phyloP scores from a whole-genome alignment of 2,797 vertebrate genomes.

The Brotogeris chrysoptera region DNA sequence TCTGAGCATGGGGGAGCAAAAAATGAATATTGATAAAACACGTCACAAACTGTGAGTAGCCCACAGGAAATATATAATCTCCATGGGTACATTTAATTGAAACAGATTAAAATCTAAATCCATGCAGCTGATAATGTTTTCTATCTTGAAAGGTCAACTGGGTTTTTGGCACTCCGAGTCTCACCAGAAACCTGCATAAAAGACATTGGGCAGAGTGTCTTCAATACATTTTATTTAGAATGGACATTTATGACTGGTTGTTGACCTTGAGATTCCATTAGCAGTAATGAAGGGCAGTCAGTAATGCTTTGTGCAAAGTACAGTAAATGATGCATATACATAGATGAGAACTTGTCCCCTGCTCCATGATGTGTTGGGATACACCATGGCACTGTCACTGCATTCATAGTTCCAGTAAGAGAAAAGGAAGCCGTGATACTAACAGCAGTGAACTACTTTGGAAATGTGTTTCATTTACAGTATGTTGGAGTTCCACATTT shows the following conservation, averaged over 20 bases:
- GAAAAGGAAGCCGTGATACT: not conserved
- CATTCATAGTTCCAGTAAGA: not conserved
- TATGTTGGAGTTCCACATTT: not conserved
- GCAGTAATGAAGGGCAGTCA: slow-evolving; percentile 72
- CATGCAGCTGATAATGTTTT: slow-evolving; percentile 58
- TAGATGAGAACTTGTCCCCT: slow-evolving; percentile 8
- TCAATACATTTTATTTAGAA: slow-evolving; percentile 73
- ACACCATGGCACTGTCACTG: not conserved
- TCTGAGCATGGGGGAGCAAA: not conserved
- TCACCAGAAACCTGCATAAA: slow-evolving; percentile 65
- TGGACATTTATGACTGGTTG: slow-evolving; percentile 71
- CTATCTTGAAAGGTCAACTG: slow-evolving; percentile 70
- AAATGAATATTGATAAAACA: slow-evolving; percentile 6
- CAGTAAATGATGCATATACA: slow-evolving; percentile 56
- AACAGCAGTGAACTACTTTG: not conserved
- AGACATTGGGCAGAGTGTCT: slow-evolving; percentile 64
- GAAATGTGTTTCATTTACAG: not conserved
- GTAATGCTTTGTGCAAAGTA: slow-evolving; percentile 11
- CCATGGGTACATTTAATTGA: slow-evolving; percentile 40
- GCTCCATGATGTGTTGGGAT: not conserved
- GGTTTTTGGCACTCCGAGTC: slow-evolving; percentile 60
- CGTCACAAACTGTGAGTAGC: slow-evolving; percentile 12
- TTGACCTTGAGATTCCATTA: slow-evolving; percentile 81
- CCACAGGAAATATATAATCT: slow-evolving; percentile 37
- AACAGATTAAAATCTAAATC: slow-evolving; percentile 67